Evolutionary conservation across 2,797 vertebrate genomes (phyloP), one percentile per base, ranked within the genome.

Genomic region (Molossus molossus): DNA sequence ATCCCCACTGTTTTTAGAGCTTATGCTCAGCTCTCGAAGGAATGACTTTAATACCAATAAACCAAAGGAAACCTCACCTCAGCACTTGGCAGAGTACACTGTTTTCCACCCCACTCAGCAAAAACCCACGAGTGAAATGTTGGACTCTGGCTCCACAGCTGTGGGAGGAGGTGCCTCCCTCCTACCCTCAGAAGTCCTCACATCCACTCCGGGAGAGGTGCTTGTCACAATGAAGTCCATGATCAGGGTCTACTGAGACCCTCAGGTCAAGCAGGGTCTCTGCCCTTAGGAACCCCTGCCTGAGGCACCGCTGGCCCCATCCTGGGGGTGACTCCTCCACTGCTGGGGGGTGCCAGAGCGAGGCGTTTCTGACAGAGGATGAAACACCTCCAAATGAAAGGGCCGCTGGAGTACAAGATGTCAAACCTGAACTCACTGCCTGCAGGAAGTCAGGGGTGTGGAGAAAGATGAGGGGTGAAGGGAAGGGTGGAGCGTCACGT

Each of bases 1-100:
- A 82, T 83, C 29, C 95, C 93, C 77, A 90, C 95, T 96, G 94
- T 57, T 80, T 87, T 80, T 76, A 62, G 40, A 90, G 62, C 73
- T 82, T 77, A 86, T 64, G 84, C 73, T 81, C 72, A 90, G 85
- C 69, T 92, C 91, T 76, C 67, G 27, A 95, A 87, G 91, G 18
- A 77, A 62, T 55, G 79, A 73, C 65, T 89, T 69, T 79, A 93
- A 94, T 4, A 87, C 76, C 69, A 84, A 48, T 82, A 86, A 95
- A 91, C 64, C 27, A 82, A 84, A 93, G n/a, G 62, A 64, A 88
- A 62, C n/a, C 57, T 88, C 57, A 18, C 73, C 72, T 75, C 14
- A 50, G 80, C 21, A 53, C 12, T 6, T 9, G 25, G 62, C 53
- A 45, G 25, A 75, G n/a, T 20, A 73, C 11, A 70, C 69, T 21